Conservation (phyloP, 2,797 vertebrate species). For the Acrossocheilus fasciatus region DNA sequence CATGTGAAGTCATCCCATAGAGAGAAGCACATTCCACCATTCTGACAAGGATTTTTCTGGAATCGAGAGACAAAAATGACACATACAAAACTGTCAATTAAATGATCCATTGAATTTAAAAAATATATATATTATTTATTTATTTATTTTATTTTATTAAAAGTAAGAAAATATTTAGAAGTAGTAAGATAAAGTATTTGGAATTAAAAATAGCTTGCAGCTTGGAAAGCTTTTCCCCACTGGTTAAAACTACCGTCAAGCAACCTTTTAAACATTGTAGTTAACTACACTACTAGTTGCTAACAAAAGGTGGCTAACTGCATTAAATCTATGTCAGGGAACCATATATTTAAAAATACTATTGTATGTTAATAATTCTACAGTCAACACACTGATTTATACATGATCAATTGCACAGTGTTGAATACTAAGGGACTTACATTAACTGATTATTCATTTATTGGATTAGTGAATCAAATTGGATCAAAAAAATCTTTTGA, state of each 20-base stretch:
- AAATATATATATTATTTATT: neutral
- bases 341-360: neutral
- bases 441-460: neutral
- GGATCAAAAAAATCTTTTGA: neutral
- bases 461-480: conserved; percentile 1
- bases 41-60: conserved; percentile 86
- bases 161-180: neutral
- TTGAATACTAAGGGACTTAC: neutral
- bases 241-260: neutral
- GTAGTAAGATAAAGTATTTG: neutral
- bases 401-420: neutral
- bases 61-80: conserved; percentile 54
- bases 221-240: neutral
- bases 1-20: conserved; percentile 90
- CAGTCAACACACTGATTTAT: neutral
- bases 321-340: neutral
- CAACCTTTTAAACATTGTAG: neutral
- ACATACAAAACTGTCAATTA: neutral
- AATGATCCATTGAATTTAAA: neutral
- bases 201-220: neutral
- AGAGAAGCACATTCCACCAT: conserved; percentile 85
- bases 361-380: neutral
- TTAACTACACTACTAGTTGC: neutral
- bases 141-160: neutral
- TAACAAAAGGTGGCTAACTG: neutral